phyloP scores from a whole-genome alignment of 2,888 invertebrate genomes.

The Microdon myrmicae region DNA sequence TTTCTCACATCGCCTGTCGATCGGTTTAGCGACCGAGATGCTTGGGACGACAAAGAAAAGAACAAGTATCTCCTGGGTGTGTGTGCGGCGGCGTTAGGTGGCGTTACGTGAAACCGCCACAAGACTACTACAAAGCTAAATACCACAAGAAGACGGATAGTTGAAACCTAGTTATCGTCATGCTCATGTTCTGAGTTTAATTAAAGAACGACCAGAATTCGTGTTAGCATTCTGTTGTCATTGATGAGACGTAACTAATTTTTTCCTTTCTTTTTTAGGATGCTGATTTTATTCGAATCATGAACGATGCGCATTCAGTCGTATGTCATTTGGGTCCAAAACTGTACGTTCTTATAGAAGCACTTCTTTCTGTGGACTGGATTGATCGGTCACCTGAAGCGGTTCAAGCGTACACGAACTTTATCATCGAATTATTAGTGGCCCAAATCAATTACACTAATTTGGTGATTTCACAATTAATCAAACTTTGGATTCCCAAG shows the following conservation, averaged over 20 bases:
- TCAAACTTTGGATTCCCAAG: conserved; percentile 71
- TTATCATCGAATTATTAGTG: conserved; percentile 75
- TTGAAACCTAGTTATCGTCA: no score
- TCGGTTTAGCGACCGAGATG: no score
- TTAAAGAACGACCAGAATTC: background rate
- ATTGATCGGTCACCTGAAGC: conserved; percentile 65
- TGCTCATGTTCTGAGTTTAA: background rate
- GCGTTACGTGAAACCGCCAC: no score
- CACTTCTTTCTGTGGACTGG: conserved; percentile 73
- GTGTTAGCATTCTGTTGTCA: background rate
- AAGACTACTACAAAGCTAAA: no score
- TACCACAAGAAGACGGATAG: no score
- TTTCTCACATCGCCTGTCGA: no score
- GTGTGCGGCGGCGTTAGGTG: no score
- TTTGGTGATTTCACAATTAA: conserved; percentile 71
- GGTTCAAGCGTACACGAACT: conserved; percentile 71
- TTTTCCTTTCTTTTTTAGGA: conserved; percentile 66
- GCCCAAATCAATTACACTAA: conserved; percentile 75
- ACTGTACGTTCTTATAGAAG: conserved; percentile 72
- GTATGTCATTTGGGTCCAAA: conserved; percentile 71
- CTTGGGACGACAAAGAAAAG: no score
- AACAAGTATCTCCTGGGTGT: no score
- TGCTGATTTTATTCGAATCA: conserved; percentile 69
- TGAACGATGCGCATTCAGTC: conserved; percentile 70
- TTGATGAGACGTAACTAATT: background rate